phyloP scores from a whole-genome alignment of 2,797 vertebrate genomes.

The Nannoperca australis region DNA sequence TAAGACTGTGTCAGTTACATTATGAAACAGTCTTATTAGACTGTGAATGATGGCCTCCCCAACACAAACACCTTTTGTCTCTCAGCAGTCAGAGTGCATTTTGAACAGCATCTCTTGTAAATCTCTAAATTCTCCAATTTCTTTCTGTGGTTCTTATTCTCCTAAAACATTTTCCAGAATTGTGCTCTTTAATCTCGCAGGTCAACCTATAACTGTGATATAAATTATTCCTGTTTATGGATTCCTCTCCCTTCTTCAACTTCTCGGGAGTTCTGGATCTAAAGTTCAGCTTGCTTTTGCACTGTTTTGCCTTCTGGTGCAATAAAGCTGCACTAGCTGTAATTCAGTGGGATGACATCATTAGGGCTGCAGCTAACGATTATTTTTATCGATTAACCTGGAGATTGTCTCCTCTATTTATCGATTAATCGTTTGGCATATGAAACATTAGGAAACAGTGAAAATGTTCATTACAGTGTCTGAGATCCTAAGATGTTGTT shows the following conservation, averaged over 20 bases:
- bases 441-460: not conserved
- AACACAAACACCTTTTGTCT: constrained; percentile 1
- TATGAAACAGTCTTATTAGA: not conserved
- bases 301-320: not conserved
- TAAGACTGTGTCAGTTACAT: not conserved
- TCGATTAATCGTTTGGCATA: not conserved
- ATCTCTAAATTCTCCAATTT: not conserved
- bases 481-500: not conserved
- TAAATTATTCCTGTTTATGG: not conserved
- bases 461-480: not conserved
- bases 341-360: not conserved
- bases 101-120: not conserved
- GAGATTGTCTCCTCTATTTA: not conserved
- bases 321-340: not conserved
- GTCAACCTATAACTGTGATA: not conserved
- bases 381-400: not conserved
- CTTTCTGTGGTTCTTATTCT: not conserved
- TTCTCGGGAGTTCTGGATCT: not conserved
- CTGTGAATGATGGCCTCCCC: not conserved
- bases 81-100: not conserved
- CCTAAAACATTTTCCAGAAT: not conserved
- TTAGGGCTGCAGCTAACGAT: not conserved
- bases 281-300: constrained; percentile 1
- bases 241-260: not conserved
- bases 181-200: not conserved